A percentile compares a stretch with the other conserved stretches of the same genome.
Evolutionary conservation across 1,140 invertebrate species (phyloP).

Genomic region (Parapsyche elsis): DNA sequence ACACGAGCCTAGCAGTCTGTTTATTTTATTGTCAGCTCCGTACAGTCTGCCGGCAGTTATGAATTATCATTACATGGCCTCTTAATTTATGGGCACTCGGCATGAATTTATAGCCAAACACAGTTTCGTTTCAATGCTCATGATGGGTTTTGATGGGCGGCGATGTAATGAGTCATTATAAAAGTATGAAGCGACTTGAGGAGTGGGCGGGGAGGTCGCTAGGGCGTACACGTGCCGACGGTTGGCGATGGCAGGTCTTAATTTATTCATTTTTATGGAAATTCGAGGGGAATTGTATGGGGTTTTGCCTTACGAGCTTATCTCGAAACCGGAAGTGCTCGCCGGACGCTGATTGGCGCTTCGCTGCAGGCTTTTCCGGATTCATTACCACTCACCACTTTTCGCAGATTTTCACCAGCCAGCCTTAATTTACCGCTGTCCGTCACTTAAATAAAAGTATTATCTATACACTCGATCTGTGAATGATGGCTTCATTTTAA

Average conservation of each 20-base stretch:
- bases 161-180: constrained; percentile 5
- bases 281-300: not conserved
- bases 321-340: not conserved
- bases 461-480: too few relatives aligned
- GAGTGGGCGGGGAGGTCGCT: not conserved
- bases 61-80: not conserved
- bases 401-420: constrained; percentile 6
- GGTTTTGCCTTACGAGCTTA: constrained; percentile 24
- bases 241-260: constrained; percentile 28
- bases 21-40: not conserved
- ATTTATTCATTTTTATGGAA: constrained; percentile 34
- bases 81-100: constrained; percentile 1
- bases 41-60: not conserved
- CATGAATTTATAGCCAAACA: not conserved
- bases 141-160: not conserved
- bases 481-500: too few relatives aligned
- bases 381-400: constrained; percentile 21
- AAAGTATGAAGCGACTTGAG: not conserved
- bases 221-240: not conserved
- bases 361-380: constrained; percentile 33
- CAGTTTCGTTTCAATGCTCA: not conserved
- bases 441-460: not conserved
- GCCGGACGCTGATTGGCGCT: constrained; percentile 29
- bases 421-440: not conserved
- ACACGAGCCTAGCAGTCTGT: not conserved